These are phyloP conservation scores for Eristalis tenax DNA, from an alignment of 2,888 invertebrate genomes.

Conservation along the genomic window DNA sequence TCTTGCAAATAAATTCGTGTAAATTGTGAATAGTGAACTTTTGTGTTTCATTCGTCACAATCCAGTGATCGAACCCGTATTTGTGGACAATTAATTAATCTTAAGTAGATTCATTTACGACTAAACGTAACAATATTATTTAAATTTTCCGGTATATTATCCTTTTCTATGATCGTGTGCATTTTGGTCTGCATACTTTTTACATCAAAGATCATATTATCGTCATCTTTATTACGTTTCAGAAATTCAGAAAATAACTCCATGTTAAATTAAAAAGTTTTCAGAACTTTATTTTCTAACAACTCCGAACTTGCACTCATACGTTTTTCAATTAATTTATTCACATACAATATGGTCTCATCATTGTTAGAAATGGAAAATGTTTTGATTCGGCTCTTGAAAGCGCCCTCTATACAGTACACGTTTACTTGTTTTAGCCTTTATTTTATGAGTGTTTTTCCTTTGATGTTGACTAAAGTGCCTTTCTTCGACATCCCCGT, in stretches of 20 bases:
- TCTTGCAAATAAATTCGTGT: no score
- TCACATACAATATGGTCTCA: background rate
- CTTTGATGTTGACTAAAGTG: constrained; percentile 11
- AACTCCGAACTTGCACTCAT: background rate
- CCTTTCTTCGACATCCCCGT: constrained; percentile 1
- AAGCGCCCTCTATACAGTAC: background rate
- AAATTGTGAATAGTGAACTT: no score
- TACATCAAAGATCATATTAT: background rate
- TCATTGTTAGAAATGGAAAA: constrained; percentile 2
- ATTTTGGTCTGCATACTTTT: constrained; percentile 1
- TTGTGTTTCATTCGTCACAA: no score
- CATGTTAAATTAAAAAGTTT: background rate
- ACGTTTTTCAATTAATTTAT: background rate
- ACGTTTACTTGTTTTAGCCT: background rate
- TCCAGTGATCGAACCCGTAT: no score
- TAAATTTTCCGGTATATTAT: background rate
- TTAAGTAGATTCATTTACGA: no score
- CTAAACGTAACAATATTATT: background rate
- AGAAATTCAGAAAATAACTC: background rate
- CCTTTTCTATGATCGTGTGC: background rate
- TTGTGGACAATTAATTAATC: no score
- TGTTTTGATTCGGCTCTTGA: background rate
- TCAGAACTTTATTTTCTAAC: background rate
- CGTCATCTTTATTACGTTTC: background rate
- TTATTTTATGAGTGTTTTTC: background rate